Conservation (phyloP, 2,797 vertebrate species). For the Telmatherina bonti region DNA sequence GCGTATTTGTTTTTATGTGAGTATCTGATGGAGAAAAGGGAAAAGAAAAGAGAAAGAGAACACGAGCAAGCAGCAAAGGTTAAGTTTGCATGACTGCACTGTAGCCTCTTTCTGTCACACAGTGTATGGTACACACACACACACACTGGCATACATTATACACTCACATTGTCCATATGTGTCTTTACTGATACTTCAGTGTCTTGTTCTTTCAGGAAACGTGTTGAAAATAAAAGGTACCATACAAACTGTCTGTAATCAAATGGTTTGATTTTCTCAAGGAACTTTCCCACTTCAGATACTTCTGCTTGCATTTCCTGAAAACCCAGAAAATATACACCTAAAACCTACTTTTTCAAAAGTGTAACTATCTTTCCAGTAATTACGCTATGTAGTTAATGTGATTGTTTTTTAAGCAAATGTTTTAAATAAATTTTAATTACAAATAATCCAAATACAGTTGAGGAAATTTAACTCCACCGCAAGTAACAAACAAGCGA, state of each 20-base stretch:
- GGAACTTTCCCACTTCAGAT: not conserved
- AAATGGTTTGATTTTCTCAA: conserved; percentile 1
- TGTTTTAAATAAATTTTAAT: conserved; percentile 29
- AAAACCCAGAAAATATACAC: not conserved
- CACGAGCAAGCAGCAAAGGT: conserved; percentile 84
- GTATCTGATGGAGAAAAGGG: conserved; percentile 71
- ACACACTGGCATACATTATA: conserved; percentile 13
- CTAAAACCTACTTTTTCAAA: not conserved
- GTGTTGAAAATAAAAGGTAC: not conserved
- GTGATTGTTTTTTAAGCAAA: conserved; percentile 16
- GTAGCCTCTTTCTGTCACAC: conserved; percentile 95
- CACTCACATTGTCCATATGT: not conserved
- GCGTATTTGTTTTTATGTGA: conserved; percentile 63
- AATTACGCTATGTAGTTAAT: conserved; percentile 2
- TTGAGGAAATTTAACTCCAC: conserved; percentile 5
- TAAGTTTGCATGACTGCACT: conserved; percentile 89
- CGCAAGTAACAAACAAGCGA: conserved; percentile 15
- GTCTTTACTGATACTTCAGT: not conserved
- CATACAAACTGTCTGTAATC: not conserved
- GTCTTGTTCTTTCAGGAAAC: conserved; percentile 5
- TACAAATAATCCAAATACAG: conserved; percentile 5
- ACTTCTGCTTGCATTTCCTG: not conserved
- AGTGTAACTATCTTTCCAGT: not conserved
- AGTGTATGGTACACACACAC: conserved; percentile 64
- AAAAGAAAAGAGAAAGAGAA: conserved; percentile 61